These are phyloP conservation scores for Neotoxoptera formosana DNA, from an alignment of 1,140 invertebrate genomes.

Conservation along the genomic window DNA sequence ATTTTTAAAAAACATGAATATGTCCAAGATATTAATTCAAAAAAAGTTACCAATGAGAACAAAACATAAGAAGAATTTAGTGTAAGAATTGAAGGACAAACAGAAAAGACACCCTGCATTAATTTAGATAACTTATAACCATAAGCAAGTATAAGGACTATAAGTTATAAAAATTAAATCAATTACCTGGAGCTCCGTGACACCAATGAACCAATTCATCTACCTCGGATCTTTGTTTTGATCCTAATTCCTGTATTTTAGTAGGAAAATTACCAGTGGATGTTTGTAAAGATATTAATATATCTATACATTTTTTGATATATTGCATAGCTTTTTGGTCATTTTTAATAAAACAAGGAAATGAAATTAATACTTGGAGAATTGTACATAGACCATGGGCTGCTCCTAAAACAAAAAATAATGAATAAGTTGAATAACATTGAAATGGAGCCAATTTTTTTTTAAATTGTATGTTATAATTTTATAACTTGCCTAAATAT, in stretches of 20 bases:
- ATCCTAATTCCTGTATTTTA: slow-evolving; percentile 74
- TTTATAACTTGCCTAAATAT: slow-evolving; percentile 72
- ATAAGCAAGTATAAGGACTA: neutral
- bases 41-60: too few relatives aligned
- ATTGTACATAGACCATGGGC: slow-evolving; percentile 79
- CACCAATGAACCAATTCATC: slow-evolving; percentile 85
- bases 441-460: neutral
- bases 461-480: neutral
- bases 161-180: neutral
- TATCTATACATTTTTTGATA: slow-evolving; percentile 70
- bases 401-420: slow-evolving; percentile 68
- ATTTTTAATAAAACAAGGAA: slow-evolving; percentile 70
- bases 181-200: slow-evolving; percentile 78
- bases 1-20: too few relatives aligned
- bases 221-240: slow-evolving; percentile 63
- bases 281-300: slow-evolving; percentile 71
- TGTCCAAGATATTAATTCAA: too few relatives aligned
- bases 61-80: too few relatives aligned
- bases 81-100: too few relatives aligned
- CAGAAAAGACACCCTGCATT: too few relatives aligned
- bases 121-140: too few relatives aligned
- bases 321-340: slow-evolving; percentile 67
- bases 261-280: slow-evolving; percentile 80
- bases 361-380: slow-evolving; percentile 70
- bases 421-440: neutral